A percentile compares a stretch with the other conserved stretches of the same genome.
phyloP scores from a whole-genome alignment of 2,888 invertebrate genomes.

The Alcis repandata region DNA sequence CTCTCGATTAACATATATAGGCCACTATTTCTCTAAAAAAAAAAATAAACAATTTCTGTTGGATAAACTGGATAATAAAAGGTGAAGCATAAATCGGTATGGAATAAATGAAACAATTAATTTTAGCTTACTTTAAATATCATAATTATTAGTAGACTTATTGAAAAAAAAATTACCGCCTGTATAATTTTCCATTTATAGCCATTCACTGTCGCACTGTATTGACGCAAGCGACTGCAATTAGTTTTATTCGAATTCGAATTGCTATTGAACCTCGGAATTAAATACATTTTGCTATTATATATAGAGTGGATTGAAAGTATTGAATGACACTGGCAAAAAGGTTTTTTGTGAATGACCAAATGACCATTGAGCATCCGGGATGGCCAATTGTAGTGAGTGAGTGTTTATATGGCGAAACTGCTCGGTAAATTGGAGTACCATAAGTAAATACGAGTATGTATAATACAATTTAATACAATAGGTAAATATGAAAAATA shows the following conservation, averaged over 20 bases:
- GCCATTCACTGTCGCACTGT: conserved; percentile 46
- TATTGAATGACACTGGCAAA: conserved; percentile 16
- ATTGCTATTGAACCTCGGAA: conserved; percentile 50
- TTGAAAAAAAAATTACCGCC: neutral
- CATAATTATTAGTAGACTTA: too few relatives aligned
- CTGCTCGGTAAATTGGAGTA: neutral
- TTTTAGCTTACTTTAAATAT: too few relatives aligned
- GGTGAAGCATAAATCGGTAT: too few relatives aligned
- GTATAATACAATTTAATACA: too few relatives aligned
- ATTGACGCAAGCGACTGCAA: conserved; percentile 48
- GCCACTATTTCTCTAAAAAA: too few relatives aligned
- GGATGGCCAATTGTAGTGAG: conserved; percentile 8
- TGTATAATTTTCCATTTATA: conserved; percentile 48
- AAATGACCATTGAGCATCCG: conserved; percentile 28
- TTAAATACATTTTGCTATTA: conserved; percentile 35
- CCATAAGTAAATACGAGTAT: too few relatives aligned
- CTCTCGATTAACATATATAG: too few relatives aligned
- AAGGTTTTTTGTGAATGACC: conserved; percentile 16
- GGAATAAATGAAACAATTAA: too few relatives aligned
- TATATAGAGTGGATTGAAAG: conserved; percentile 20
- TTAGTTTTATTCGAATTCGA: conserved; percentile 58
- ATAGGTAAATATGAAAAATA: too few relatives aligned
- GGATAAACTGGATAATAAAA: too few relatives aligned
- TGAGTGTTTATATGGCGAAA: neutral
- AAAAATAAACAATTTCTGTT: too few relatives aligned